Base-by-base conservation (phyloP, 2,113 vertebrate species). In the Passerina amoena region DNA sequence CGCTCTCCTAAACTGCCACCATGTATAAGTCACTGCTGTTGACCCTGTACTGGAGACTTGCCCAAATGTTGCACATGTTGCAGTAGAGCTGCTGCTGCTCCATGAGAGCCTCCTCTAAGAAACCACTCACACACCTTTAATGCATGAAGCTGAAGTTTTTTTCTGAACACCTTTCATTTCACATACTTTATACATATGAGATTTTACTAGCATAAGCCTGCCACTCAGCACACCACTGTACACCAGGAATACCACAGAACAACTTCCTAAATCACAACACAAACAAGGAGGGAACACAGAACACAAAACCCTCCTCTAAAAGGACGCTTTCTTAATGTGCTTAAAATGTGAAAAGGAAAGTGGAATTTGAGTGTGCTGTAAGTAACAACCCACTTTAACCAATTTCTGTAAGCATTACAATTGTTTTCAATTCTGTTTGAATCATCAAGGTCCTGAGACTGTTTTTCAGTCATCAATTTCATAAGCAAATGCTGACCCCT, bases 31-130 rank as follows among this genome's bases (percentile, higher is more conserved):
- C 35, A 47, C 30, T 31, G 65, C 22, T 54, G 31, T 9, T 56
- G 38, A 35, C 19, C 31, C 42, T 22, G 4, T 11, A 37, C 20
- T 24, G 42, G 25, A 76, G 66, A 23, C 20, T 3, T 40, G 31
- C 23, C 19, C 0, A 0, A 68, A 60, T 10, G 21, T 11, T 44
- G 31, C 44, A 35, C 8, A 40, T 0, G 0, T 8, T 14, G 51
- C 14, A 27, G 53, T 8, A 13, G 0, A 64, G n/a, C 22, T 64
- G 38, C 42, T 64, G 38, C 42, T 80, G 61, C 56, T 86, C 69
- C 24, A 23, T 3, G 0, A 92, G 14, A 42, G 27, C 20, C 37
- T 53, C 45, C 24, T 42, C n/a, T 11, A 5, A 38, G 38, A 85
- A 78, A 68, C 20, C 40, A 35, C 37, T 28, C 82, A 63, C 15